phyloP scores from a whole-genome alignment of 1,140 invertebrate genomes.

The Potamilus streckersoni region DNA sequence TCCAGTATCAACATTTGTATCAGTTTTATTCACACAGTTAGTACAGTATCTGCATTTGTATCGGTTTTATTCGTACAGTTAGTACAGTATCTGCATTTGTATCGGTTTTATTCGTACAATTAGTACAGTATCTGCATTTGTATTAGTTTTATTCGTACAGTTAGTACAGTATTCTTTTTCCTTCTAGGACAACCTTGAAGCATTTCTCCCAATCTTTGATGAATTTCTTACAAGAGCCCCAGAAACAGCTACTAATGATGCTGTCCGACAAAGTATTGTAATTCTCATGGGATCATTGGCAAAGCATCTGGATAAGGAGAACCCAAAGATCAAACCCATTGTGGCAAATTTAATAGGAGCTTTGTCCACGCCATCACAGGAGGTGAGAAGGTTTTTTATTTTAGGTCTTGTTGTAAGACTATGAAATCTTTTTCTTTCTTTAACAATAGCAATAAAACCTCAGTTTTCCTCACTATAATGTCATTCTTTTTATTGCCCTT shows the following conservation, averaged over 20 bases:
- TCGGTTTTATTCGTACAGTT: neutral
- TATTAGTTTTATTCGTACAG: neutral
- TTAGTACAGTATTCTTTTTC: neutral
- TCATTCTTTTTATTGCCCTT: too few species aligned
- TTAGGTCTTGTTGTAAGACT: too few species aligned
- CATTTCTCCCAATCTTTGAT: constrained; percentile 89
- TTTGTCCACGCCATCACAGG: constrained; percentile 95
- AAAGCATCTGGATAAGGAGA: constrained; percentile 91
- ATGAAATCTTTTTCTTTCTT: too few species aligned
- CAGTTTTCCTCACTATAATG: too few species aligned
- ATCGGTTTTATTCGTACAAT: too few species aligned
- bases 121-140: neutral
- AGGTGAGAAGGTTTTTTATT: constrained; percentile 70
- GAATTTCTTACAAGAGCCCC: constrained; percentile 90
- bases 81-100: neutral
- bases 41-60: neutral
- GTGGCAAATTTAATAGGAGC: constrained; percentile 90
- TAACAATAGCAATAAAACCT: too few species aligned
- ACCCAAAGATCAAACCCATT: constrained; percentile 92
- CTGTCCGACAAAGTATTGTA: constrained; percentile 90
- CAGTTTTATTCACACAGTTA: neutral
- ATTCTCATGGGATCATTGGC: constrained; percentile 97
- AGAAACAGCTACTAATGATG: constrained; percentile 90
- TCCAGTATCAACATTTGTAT: neutral
- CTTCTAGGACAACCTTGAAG: constrained; percentile 89